phyloP scores from a whole-genome alignment of 2,888 invertebrate genomes.

The Stramonita haemastoma region DNA sequence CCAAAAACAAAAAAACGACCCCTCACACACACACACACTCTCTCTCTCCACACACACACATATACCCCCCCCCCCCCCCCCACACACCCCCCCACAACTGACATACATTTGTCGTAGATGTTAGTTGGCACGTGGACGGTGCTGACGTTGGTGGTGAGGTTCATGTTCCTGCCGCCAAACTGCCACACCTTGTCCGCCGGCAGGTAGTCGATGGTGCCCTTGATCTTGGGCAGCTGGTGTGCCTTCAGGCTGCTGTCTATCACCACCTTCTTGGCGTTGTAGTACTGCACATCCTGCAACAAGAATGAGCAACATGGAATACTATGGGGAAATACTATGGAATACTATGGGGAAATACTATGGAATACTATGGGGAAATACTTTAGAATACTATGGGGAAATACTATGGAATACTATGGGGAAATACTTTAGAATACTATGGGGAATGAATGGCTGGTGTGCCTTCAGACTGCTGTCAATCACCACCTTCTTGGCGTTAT shows the following conservation, averaged over 20 bases:
- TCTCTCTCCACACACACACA: not conserved
- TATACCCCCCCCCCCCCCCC: not conserved
- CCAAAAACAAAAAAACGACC: not conserved
- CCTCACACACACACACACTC: not conserved
- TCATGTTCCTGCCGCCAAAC: slow-evolving; percentile 86
- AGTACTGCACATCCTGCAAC: slow-evolving; percentile 80
- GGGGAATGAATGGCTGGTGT: no score
- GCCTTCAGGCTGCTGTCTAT: slow-evolving; percentile 46
- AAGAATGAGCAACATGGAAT: no score
- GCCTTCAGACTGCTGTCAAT: slow-evolving; percentile 46
- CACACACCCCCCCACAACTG: not conserved
- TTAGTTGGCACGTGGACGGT: slow-evolving; percentile 96
- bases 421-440: no score
- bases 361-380: no score
- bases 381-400: no score
- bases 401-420: no score
- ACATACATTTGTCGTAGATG: slow-evolving; percentile 87
- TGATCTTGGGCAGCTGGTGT: slow-evolving; percentile 38
- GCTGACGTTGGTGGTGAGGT: slow-evolving; percentile 83
- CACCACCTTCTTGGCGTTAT: slow-evolving; percentile 88
- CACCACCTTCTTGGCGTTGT: slow-evolving; percentile 88
- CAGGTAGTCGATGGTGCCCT: slow-evolving; percentile 52
- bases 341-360: no score
- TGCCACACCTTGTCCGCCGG: slow-evolving; percentile 76
- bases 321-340: no score